These are phyloP conservation scores for Pseudolaguvia tuberculata DNA, from an alignment of 2,113 vertebrate species.

Conservation along the genomic window DNA sequence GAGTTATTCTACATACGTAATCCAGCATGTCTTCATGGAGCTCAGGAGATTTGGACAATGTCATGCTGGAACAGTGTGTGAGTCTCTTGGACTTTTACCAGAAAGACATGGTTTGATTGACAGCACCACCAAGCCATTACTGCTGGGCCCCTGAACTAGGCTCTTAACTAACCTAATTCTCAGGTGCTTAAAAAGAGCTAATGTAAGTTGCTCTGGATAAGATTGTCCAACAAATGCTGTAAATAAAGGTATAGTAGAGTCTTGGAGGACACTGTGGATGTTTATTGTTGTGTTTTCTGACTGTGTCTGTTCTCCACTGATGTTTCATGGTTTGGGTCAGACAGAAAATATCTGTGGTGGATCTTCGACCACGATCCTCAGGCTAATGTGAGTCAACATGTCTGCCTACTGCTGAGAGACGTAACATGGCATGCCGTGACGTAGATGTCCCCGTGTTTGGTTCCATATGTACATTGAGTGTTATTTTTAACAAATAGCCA, in stretches of 20 bases:
- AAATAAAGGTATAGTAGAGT: neutral
- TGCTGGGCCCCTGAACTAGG: too few species aligned
- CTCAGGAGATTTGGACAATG: too few species aligned
- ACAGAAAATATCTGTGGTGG: slow-evolving; percentile 72
- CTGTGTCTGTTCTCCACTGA: slow-evolving; percentile 46
- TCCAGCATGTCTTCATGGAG: too few species aligned
- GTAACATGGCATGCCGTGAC: slow-evolving; percentile 60
- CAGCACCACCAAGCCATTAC: too few species aligned
- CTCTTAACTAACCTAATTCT: too few species aligned
- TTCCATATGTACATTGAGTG: slow-evolving; percentile 28
- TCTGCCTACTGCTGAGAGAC: slow-evolving; percentile 63
- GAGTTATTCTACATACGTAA: too few species aligned
- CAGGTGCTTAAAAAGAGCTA: too few species aligned
- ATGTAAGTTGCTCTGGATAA: too few species aligned
- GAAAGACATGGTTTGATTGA: too few species aligned
- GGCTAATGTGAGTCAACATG: slow-evolving; percentile 69
- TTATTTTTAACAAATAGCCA: slow-evolving; percentile 19
- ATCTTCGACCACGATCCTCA: slow-evolving; percentile 55
- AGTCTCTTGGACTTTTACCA: too few species aligned
- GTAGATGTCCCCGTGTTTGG: slow-evolving; percentile 29
- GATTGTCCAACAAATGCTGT: too few species aligned
- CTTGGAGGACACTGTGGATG: neutral
- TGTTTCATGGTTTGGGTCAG: slow-evolving; percentile 65
- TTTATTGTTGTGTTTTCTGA: slow-evolving; percentile 15
- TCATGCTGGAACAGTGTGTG: too few species aligned